Evolutionary conservation across 1,140 invertebrate genomes (phyloP).

Genomic region (Oedothorax gibbosus): DNA sequence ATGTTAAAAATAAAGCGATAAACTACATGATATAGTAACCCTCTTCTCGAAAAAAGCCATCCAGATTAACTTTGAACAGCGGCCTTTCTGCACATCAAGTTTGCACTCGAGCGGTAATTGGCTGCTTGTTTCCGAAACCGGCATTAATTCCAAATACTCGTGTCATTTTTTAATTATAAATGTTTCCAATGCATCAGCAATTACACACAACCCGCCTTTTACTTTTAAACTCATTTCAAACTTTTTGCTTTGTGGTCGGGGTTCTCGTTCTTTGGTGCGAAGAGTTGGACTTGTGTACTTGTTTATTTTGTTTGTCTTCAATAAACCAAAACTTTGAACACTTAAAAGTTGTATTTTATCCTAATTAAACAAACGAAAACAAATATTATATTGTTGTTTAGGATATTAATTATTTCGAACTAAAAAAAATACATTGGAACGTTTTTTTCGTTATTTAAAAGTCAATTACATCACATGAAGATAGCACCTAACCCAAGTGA

Average conservation of each 20-base stretch:
- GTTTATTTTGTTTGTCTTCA: too few relatives aligned
- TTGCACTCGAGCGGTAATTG: slow-evolving; percentile 52
- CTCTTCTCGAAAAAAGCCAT: slow-evolving; percentile 9
- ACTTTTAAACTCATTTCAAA: slow-evolving; percentile 56
- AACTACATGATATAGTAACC: neutral
- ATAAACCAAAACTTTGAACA: too few relatives aligned
- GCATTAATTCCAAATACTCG: slow-evolving; percentile 59
- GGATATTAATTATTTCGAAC: too few relatives aligned
- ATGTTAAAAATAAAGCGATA: slow-evolving; percentile 7
- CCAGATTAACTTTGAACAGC: slow-evolving; percentile 53
- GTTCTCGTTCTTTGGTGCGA: slow-evolving; percentile 7
- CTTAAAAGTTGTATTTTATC: too few relatives aligned
- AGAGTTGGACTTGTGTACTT: too few relatives aligned
- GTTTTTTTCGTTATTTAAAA: too few relatives aligned
- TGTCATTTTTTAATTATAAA: slow-evolving; percentile 62
- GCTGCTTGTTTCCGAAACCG: slow-evolving; percentile 43
- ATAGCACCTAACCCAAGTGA: too few relatives aligned
- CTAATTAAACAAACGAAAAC: too few relatives aligned
- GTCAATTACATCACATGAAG: too few relatives aligned
- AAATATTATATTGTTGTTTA: too few relatives aligned
- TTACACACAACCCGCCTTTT: slow-evolving; percentile 22
- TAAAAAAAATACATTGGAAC: too few relatives aligned
- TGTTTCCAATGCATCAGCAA: slow-evolving; percentile 54
- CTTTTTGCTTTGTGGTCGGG: slow-evolving; percentile 39
- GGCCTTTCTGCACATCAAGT: slow-evolving; percentile 16